Base-by-base conservation (phyloP, 92 coral and sea anemone species). In the Paragorgia papillata region DNA sequence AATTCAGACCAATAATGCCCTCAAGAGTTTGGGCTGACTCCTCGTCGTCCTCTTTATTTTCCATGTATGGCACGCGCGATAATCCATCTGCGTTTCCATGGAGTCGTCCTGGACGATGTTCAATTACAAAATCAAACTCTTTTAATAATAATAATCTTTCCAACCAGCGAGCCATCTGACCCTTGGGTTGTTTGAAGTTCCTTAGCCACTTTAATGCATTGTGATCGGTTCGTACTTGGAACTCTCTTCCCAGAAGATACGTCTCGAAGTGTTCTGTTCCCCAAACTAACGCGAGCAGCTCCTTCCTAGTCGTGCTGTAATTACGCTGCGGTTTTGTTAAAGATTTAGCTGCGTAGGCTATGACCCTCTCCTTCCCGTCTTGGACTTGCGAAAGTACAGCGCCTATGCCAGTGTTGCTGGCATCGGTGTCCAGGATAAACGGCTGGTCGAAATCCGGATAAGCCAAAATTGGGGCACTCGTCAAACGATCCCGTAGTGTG, bases 201-300 rank as follows among this genome's bases (percentile, higher is more conserved):
- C 30, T 30, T 9, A 83, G 79, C 87, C 87, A 67, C 73, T 29
- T 39, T 10, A 76, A 33, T 15, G 80, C 53, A 9, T 56, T 24
- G 54, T 78, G 79, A 26, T 83, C 79, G 35, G 66, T 35, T 8
- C 79, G 83, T 3, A 69, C 73, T 24, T 24, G 30, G 33, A 83
- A 83, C 54, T 66, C 40, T 28, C 61, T 82, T 46, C 34, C 49
- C 8, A 79, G 32, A 54, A 67, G 7, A 0, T 63, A 78, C 2
- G 75, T 59, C 32, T 64, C 34, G 7, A 78, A 78, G 1, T 43
- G 54, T 51, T 51, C 58, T n/a, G 17, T 51, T 3, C 62, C 62
- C 62, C 62, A 56, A 9, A 17, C n/a, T 28, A 56, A 22, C 29
- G 62, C 62, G 10, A 56, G 33, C 62, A 56, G 29, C 21, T 56